Percentiles rank a stretch among this genome's conserved stretches.
phyloP scores from a whole-genome alignment of 2,888 invertebrate genomes.

The Drosophila leonis region DNA sequence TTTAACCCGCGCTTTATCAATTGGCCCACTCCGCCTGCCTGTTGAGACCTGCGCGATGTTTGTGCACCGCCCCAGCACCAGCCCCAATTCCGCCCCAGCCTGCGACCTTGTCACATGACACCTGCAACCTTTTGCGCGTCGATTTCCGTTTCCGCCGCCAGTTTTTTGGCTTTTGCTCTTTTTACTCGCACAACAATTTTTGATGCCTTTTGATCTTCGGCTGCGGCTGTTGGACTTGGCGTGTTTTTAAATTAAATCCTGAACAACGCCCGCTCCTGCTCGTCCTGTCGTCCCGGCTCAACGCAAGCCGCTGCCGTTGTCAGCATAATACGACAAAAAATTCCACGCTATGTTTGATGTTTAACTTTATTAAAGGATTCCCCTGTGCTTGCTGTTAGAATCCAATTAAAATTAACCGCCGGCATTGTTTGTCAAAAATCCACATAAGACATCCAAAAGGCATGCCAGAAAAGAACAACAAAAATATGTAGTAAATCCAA shows the following conservation, averaged over 20 bases:
- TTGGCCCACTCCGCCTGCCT: slow-evolving; percentile 31
- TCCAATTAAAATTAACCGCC: slow-evolving; percentile 83
- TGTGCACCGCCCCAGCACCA: background rate
- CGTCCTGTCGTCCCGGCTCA: slow-evolving; percentile 13
- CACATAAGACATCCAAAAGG: slow-evolving; percentile 44
- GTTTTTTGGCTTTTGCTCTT: slow-evolving; percentile 56
- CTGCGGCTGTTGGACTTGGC: slow-evolving; percentile 77
- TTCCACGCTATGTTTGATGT: slow-evolving; percentile 80
- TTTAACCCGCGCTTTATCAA: slow-evolving; percentile 66
- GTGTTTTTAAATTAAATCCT: slow-evolving; percentile 84
- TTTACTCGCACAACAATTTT: slow-evolving; percentile 58
- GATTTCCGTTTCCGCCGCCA: slow-evolving; percentile 80
- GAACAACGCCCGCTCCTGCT: slow-evolving; percentile 32
- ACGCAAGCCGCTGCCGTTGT: slow-evolving; percentile 65
- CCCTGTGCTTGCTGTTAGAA: slow-evolving; percentile 64
- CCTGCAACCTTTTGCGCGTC: slow-evolving; percentile 82
- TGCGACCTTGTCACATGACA: slow-evolving; percentile 76
- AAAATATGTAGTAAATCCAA: slow-evolving; percentile 25
- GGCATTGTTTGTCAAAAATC: slow-evolving; percentile 81
- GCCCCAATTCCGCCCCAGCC: slow-evolving; percentile 3
- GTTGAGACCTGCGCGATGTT: slow-evolving; percentile 33
- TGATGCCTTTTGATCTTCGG: slow-evolving; percentile 81
- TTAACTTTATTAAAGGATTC: slow-evolving; percentile 82
- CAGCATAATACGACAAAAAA: slow-evolving; percentile 81
- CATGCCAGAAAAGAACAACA: slow-evolving; percentile 24